Conservation (phyloP, 2,113 vertebrate species). For the chimpanzee (Pan troglodytes) region NHGRI_mPanTro3-v2.1_pri NC_072409.2:7156001-7156500, state of each 20-base stretch:
- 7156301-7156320: conserved; percentile 58
- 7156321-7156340: conserved; percentile 35
- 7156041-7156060: accelerated
- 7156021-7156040: background rate
- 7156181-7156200: accelerated
- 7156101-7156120: background rate
- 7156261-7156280: conserved; percentile 30
- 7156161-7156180: background rate
- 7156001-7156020: accelerated
- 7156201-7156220: background rate
- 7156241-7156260: conserved; percentile 47
- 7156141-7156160: accelerated
- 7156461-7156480: accelerated
- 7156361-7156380: conserved; percentile 71
- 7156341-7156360: conserved; percentile 14
- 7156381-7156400: background rate
- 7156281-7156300: conserved; percentile 37
- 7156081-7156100: accelerated
- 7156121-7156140: background rate
- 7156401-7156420: background rate
- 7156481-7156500: background rate
- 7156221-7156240: background rate
- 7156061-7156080: accelerated
- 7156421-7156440: background rate
- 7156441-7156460: background rate